Base-by-base conservation (phyloP, 2,797 vertebrate species). In the Ptychobarbus kaznakovi region DNA sequence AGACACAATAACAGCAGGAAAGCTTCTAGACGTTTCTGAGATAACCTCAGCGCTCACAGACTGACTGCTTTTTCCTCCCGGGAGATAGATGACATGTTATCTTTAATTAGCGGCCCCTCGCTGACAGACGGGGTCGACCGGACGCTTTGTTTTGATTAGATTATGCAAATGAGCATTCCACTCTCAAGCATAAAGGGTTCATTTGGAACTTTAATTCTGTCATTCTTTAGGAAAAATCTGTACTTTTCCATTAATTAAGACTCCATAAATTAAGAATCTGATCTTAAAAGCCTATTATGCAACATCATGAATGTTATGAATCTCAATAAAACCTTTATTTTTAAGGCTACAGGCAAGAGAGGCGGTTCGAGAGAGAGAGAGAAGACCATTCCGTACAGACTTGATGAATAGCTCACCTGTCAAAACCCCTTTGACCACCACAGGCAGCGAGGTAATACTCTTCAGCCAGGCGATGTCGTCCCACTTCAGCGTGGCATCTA, bases 401-500 rank as follows among this genome's bases (percentile, higher is more conserved):
- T 32, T 10, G 1, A 72, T 25, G 12, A 8, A 80, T 80, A 10
- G 51, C 28, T 93, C 76, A 98, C 97, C 96, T 93, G 95, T 94
- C 87, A 97, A 92, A 89, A 97, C 93, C 53, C 96, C 96, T 90
- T 97, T 97, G 0, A 90, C 89, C 1, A 92, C 90, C 80, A 92
- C 87, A 8, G 96, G 96, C 84, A 97, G 91, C 0, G 92, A 93
- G 1, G 97, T 97, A 84, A 96, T 86, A 32, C 70, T 86, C 84
- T 93, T 94, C 20, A 97, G 94, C 97, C 96, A 97, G n/a, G 89
- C 94, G 83, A 97, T 90, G 86, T 97, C 95, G 69, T 96, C 90
- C 96, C 97, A 97, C 16, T 78, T 95, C 87, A 97, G 42, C 0
- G 93, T 94, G 15, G 96, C 92, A 87, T 97, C 96, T 13, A 97